These are phyloP conservation scores for Brenthis daphne DNA, from an alignment of 2,888 invertebrate species.

Conservation along the genomic window DNA sequence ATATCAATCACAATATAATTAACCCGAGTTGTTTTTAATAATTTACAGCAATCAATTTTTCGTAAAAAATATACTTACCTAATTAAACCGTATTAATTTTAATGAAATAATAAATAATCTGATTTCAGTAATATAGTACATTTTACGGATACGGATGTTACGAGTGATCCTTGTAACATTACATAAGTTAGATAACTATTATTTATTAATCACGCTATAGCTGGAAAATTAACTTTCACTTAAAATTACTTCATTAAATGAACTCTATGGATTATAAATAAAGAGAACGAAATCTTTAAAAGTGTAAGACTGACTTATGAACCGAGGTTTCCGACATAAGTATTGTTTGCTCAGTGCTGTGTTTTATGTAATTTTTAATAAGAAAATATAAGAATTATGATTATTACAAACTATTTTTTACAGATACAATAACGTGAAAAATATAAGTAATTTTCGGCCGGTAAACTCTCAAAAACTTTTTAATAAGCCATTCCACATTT, in stretches of 20 bases:
- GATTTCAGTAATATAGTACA: constrained; percentile 8
- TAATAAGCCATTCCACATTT: no score
- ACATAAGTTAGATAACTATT: constrained; percentile 1
- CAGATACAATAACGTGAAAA: no score
- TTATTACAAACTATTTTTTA: no score
- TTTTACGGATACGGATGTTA: constrained; percentile 17
- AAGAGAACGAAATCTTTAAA: no score
- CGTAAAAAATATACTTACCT: background rate
- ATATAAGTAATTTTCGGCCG: no score
- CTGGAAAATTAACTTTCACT: constrained; percentile 5
- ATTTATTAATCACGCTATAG: constrained; percentile 4
- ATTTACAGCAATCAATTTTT: background rate
- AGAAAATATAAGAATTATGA: no score
- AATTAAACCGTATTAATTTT: constrained; percentile 14
- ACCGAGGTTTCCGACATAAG: no score
- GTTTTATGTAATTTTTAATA: no score
- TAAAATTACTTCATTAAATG: background rate
- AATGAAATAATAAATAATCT: constrained; percentile 11
- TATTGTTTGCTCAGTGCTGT: no score
- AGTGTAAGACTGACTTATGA: no score
- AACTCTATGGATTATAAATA: background rate
- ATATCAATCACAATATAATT: background rate
- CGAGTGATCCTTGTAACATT: constrained; percentile 10
- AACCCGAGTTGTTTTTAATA: background rate
- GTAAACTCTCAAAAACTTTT: no score